Percentiles rank a stretch among this genome's conserved stretches.
Evolutionary conservation across 2,797 vertebrate genomes (phyloP).

Genomic region (Notolepis coatsorum): DNA sequence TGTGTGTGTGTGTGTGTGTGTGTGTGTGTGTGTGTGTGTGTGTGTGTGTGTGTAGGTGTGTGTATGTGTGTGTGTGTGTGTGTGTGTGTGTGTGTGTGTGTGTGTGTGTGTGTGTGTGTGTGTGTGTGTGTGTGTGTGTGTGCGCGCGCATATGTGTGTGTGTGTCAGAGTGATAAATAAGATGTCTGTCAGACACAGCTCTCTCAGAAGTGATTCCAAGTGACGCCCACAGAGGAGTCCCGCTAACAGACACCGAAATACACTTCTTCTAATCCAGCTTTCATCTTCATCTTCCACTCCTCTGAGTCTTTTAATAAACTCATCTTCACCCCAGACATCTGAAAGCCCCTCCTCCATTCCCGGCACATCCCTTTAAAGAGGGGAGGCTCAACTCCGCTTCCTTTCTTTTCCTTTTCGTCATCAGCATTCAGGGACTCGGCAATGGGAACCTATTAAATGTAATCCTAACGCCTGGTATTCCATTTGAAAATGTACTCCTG

Average conservation of each 20-base stretch:
- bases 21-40: too few species aligned
- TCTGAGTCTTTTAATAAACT: slow-evolving; percentile 64
- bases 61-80: background rate
- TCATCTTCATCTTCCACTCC: slow-evolving; percentile 62
- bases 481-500: too few species aligned
- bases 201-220: slow-evolving; percentile 43
- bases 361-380: too few species aligned
- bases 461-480: too few species aligned
- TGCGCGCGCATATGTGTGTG: background rate
- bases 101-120: background rate
- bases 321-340: slow-evolving; percentile 52
- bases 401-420: too few species aligned
- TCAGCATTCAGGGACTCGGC: too few species aligned
- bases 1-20: too few species aligned
- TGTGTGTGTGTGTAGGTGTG: background rate
- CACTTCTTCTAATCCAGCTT: slow-evolving; percentile 56
- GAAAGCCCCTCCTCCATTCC: slow-evolving; percentile 45
- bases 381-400: too few species aligned
- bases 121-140: background rate
- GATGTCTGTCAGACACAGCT: slow-evolving; percentile 43
- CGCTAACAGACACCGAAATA: slow-evolving; percentile 45
- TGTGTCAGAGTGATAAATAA: background rate
- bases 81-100: background rate
- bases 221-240: slow-evolving; percentile 50
- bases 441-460: too few species aligned